Evolutionary conservation across 2,888 invertebrate genomes (phyloP), one percentile per base, ranked within the genome.

Genomic region (Cheilosia grossa): DNA sequence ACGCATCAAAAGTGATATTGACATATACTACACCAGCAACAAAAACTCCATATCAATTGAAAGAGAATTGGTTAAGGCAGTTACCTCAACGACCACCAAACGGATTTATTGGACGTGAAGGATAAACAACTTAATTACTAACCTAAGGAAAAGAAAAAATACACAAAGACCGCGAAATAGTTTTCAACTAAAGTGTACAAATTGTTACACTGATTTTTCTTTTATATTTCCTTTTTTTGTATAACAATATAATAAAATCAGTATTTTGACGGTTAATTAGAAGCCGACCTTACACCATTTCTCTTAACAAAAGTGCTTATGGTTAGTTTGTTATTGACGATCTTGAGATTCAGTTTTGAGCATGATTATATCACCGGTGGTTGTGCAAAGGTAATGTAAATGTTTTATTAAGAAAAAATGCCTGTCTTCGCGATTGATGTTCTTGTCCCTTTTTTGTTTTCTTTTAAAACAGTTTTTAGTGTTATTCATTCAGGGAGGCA

Each of bases 91-190:
- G 86, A 63, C 91, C 91, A n/a, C 91, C 91, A n/a, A 91, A 91
- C 85, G 91, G 91, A 81, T 91, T 91, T 87, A 90, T 91, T 56
- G 91, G 91, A 49, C 90, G 89, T 75, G 91, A 91, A 88, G 88
- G 90, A 86, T 91, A 90, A 87, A 56, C 24, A 56, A 58, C 10
- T 51, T 19, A 56, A 64, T 54, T 47, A 56, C 9, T 6, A 59
- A 54, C 47, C 47, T 66, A 51, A 66, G 40, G 53, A 24, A 21
- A 53, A 66, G n/a, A 17, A 19, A 21, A 70, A 49, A 56, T 58
- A n/a, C 17, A 51, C 40, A 30, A 21, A 66, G 19, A 74, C 56
- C 19, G 40, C 40, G 24, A 64, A 66, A 54, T 56, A 42, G 56
- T 47, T 64, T 74, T 17, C 30, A 47, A 73, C 17, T 54, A 47